Percentiles rank a stretch among this genome's conserved stretches.
Conservation (phyloP, 2,888 invertebrate species). For the Platycheirus albimanus region DNA sequence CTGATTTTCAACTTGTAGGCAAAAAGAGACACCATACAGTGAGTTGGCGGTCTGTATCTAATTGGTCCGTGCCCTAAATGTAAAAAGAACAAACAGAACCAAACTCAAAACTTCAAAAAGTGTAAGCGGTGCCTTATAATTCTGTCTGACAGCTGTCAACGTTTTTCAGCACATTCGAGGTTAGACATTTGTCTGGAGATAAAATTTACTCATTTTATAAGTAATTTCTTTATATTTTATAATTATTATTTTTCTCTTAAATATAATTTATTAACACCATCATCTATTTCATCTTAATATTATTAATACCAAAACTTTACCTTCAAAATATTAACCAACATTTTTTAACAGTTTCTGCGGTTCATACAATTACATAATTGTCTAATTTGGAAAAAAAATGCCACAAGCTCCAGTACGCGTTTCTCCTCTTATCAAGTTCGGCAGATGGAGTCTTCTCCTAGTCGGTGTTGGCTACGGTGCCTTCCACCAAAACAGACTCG, state of each 20-base stretch:
- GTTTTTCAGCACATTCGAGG: constrained; percentile 61
- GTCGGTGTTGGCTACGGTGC: constrained; percentile 90
- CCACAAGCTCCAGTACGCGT: constrained; percentile 88
- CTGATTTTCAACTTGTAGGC: too few species aligned
- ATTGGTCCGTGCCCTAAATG: too few species aligned
- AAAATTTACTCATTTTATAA: constrained; percentile 33
- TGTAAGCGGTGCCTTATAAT: neutral
- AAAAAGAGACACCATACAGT: too few species aligned
- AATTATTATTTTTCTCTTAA: neutral
- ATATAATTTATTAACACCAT: neutral
- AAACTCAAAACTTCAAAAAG: neutral
- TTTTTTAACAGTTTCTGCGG: constrained; percentile 38
- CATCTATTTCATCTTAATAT: neutral
- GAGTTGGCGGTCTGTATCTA: too few species aligned
- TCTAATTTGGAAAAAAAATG: constrained; percentile 76
- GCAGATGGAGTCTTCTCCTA: constrained; percentile 90
- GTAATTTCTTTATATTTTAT: constrained; percentile 15
- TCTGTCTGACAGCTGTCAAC: constrained; percentile 48
- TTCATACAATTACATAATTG: constrained; percentile 68
- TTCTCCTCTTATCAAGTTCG: constrained; percentile 92
- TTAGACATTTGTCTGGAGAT: constrained; percentile 48
- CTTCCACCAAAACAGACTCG: constrained; percentile 87
- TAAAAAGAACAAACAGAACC: constrained; percentile 30
- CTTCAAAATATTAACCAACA: neutral
- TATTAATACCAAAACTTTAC: neutral